phyloP scores from a whole-genome alignment of 2,113 vertebrate species.

The Sorex araneus region DNA sequence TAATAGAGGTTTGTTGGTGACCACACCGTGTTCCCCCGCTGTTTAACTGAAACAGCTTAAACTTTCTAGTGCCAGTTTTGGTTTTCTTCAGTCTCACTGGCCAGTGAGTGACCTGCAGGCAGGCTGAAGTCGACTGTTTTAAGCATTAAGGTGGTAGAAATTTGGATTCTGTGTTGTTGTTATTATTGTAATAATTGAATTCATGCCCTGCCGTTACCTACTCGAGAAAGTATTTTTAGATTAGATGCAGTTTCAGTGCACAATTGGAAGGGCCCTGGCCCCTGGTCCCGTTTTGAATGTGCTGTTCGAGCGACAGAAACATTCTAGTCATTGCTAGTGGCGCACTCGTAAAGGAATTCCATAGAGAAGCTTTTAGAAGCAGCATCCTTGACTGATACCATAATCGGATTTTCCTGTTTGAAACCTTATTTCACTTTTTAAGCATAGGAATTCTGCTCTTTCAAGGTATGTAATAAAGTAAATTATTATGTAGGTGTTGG shows the following conservation, averaged over 20 bases:
- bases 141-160: neutral
- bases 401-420: conserved; percentile 52
- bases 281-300: neutral
- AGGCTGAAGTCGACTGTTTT: neutral
- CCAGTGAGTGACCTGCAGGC: neutral
- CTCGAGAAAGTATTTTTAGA: neutral
- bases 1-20: neutral
- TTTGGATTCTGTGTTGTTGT: neutral
- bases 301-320: neutral
- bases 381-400: conserved; percentile 37
- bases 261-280: neutral
- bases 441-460: conserved; percentile 44
- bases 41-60: too few species aligned
- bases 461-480: neutral
- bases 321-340: neutral
- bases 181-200: neutral
- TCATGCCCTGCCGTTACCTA: neutral
- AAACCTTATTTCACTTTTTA: conserved; percentile 58
- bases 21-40: neutral
- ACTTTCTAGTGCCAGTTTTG: neutral
- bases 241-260: neutral
- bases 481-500: neutral
- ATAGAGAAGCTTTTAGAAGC: conserved; percentile 63
- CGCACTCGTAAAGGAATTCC: conserved; percentile 51
- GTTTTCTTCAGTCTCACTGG: conserved; percentile 36